A percentile compares a stretch with the other conserved stretches of the same genome.
Evolutionary conservation across 2,113 vertebrate species (phyloP).

Genomic region (Gymnobelideus leadbeateri): DNA sequence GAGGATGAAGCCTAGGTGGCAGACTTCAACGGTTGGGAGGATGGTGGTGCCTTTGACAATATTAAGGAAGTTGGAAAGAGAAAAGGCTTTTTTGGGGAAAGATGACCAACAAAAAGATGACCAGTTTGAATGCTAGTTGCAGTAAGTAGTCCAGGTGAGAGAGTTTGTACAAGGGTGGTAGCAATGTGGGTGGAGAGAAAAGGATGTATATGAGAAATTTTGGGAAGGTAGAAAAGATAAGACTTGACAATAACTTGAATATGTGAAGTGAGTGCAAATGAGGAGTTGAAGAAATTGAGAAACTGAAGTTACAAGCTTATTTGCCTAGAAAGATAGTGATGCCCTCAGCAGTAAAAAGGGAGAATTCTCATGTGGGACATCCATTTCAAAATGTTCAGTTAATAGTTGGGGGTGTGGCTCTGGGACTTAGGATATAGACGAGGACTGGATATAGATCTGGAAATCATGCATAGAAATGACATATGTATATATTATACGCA

Average conservation of each 20-base stretch:
- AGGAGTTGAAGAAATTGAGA: too few relatives aligned
- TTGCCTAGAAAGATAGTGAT: background rate
- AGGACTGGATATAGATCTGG: background rate
- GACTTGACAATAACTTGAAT: too few relatives aligned
- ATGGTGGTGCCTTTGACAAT: background rate
- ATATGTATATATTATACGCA: background rate
- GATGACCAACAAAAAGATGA: background rate
- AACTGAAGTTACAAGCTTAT: background rate
- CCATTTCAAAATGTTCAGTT: background rate
- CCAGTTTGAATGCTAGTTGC: too few relatives aligned
- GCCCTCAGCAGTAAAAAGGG: background rate
- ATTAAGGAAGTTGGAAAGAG: background rate
- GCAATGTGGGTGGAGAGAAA: too few relatives aligned
- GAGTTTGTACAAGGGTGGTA: too few relatives aligned
- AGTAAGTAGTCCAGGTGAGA: too few relatives aligned
- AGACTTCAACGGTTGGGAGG: background rate
- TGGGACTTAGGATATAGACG: background rate
- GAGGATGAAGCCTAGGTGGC: background rate
- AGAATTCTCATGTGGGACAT: background rate
- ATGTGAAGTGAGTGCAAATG: too few relatives aligned
- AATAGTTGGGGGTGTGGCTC: background rate
- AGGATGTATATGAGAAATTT: too few relatives aligned
- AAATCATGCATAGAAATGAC: background rate
- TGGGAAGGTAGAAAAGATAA: too few relatives aligned
- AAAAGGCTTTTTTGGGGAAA: background rate